Evolutionary conservation across 2,888 invertebrate genomes (phyloP).

Genomic region (Anagyrus pseudococci): DNA sequence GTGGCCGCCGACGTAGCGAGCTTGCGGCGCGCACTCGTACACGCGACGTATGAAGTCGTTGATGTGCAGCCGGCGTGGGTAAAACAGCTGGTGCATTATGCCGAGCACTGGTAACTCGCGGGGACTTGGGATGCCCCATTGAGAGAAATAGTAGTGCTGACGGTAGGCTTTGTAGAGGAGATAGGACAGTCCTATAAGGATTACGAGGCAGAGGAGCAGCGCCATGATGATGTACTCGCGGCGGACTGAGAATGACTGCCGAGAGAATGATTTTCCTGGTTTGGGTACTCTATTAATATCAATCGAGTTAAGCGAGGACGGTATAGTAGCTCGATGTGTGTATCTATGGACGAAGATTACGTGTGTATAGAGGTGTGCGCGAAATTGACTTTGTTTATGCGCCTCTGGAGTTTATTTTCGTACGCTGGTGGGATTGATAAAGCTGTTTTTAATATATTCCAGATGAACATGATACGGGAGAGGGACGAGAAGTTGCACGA

Average conservation of each 20-base stretch:
- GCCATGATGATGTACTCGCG: neutral
- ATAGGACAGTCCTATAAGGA: neutral
- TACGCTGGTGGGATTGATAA: no score
- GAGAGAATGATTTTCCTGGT: conserved; percentile 8
- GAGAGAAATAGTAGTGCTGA: conserved; percentile 1
- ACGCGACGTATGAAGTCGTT: conserved; percentile 11
- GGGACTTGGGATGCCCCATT: conserved; percentile 18
- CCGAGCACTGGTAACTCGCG: conserved; percentile 11
- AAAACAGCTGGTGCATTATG: neutral
- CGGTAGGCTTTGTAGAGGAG: neutral
- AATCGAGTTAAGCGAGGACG: conserved; percentile 4
- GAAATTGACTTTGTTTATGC: no score
- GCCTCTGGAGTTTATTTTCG: no score
- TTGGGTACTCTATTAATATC: conserved; percentile 9
- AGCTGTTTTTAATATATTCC: no score
- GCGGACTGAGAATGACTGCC: neutral
- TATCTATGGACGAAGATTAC: no score
- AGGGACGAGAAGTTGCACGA: no score
- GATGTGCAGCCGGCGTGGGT: conserved; percentile 11
- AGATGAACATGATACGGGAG: no score
- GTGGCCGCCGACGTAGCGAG: conserved; percentile 25
- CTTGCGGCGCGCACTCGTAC: neutral
- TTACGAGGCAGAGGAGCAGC: neutral
- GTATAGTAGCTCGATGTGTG: neutral
- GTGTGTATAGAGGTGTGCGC: no score